Evolutionary conservation across 2,888 invertebrate species (phyloP).

Genomic region (Liposcelis brunnea): DNA sequence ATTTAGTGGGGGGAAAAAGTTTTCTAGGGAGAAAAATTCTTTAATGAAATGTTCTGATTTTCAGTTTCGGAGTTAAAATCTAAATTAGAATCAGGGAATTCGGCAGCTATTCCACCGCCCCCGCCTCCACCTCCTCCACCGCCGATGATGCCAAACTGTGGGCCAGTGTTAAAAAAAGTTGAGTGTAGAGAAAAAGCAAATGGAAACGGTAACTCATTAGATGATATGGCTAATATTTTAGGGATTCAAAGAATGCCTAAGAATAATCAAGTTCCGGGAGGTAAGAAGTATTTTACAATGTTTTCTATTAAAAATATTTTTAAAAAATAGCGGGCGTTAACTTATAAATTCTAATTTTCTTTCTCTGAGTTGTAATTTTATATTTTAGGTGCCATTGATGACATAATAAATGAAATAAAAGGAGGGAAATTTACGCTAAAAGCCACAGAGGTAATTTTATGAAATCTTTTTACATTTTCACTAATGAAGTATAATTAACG

Average conservation of each 20-base stretch:
- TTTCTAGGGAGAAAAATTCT: not conserved
- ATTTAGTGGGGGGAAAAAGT: no score
- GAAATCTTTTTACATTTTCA: conserved; percentile 1
- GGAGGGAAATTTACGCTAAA: conserved; percentile 54
- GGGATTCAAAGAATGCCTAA: conserved; percentile 30
- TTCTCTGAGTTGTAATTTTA: no score
- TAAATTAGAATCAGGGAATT: not conserved
- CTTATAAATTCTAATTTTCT: no score
- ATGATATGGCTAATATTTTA: conserved; percentile 39
- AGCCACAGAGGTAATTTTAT: conserved; percentile 36
- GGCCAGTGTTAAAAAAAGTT: conserved; percentile 17
- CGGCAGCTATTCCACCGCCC: conserved; percentile 23
- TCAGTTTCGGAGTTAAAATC: not conserved
- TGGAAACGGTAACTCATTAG: not conserved
- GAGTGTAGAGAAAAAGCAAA: not conserved
- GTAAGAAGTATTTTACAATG: no score
- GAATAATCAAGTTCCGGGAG: no score
- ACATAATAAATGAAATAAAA: conserved; percentile 59
- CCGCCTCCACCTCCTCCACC: conserved; percentile 26
- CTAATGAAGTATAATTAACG: conserved; percentile 8
- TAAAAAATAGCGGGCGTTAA: no score
- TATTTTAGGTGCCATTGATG: conserved; percentile 41
- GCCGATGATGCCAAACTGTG: conserved; percentile 18
- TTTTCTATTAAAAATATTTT: no score
- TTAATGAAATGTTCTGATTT: no score